Percentiles rank a stretch among this genome's conserved stretches.
Conservation (phyloP, 1,140 invertebrate genomes). For the Samia ricini region DNA sequence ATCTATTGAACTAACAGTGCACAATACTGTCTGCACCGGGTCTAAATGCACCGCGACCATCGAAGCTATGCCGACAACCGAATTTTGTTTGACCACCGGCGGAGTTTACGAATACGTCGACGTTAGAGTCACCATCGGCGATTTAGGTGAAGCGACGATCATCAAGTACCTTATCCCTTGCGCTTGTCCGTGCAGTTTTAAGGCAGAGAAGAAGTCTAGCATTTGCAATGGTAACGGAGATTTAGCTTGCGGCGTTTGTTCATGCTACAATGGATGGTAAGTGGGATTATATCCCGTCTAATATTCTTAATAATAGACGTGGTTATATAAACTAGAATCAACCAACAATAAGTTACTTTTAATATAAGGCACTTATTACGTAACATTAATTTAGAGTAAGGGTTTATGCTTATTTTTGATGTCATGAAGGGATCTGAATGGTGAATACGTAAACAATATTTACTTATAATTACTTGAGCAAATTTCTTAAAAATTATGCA, state of each 20-base stretch:
- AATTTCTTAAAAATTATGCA: too few relatives aligned
- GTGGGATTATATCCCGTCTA: too few relatives aligned
- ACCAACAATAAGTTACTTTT: too few relatives aligned
- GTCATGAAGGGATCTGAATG: too few relatives aligned
- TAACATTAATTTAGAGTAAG: too few relatives aligned
- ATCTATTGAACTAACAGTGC: background rate
- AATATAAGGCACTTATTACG: too few relatives aligned
- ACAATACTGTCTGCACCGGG: slow-evolving; percentile 13
- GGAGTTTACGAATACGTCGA: slow-evolving; percentile 33
- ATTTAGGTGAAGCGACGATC: slow-evolving; percentile 23
- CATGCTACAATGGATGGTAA: slow-evolving; percentile 81
- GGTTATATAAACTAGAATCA: too few relatives aligned
- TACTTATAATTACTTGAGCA: too few relatives aligned
- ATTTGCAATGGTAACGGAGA: slow-evolving; percentile 77
- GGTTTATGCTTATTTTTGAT: too few relatives aligned
- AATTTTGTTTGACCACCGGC: slow-evolving; percentile 40
- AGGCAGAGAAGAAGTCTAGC: slow-evolving; percentile 62
- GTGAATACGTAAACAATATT: too few relatives aligned
- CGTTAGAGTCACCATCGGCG: slow-evolving; percentile 33
- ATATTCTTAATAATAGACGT: too few relatives aligned
- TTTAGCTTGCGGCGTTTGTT: slow-evolving; percentile 85
- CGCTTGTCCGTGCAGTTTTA: slow-evolving; percentile 68
- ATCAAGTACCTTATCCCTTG: slow-evolving; percentile 53
- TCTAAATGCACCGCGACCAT: slow-evolving; percentile 29
- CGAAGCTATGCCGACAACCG: slow-evolving; percentile 16